Base-by-base conservation (phyloP, 2,113 vertebrate species). In the Psammodynastes pulverulentus region DNA sequence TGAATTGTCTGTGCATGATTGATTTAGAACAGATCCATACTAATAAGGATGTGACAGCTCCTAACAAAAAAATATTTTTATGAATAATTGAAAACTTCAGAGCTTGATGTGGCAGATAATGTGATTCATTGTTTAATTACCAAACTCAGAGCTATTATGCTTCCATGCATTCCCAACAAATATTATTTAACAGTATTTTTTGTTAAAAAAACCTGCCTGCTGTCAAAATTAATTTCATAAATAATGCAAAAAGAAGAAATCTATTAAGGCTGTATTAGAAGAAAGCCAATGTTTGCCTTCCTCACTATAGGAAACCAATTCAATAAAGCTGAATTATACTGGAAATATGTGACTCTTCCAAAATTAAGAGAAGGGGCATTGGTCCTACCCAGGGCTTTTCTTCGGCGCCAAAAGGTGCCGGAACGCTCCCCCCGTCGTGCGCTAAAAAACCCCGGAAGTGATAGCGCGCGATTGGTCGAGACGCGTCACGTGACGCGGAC, bases 31-130 rank as follows among this genome's bases (percentile, higher is more conserved):
- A 97, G 94, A 96, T 96, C 95, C 97, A 97, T 97, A 97, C 96
- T 98, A 98, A 98, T 98, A 97, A 98, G 98, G 94, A 93, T 52
- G 90, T 93, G 93, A 72, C 95, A 89, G 90, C 93, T 94, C 94
- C 94, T 93, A 97, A 97, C 94, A 97, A 98, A 97, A 97, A 97
- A 89, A 96, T 94, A 95, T 93, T 96, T 97, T 95, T 86, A 23
- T 96, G 94, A 97, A 98, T 97, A 97, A 97, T 95, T 97, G 93
- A 97, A 95, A 95, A 95, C 91, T 94, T 87, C 92, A 96, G 93
- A 95, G 93, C 91, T 58, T 87, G 46, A 92, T 94, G 92, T 95
- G 92, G 93, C 96, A 96, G 95, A 96, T 95, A 97, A 96, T 89
- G 58, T 53, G 87, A 95, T 93, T 94, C 93, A 91, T 39, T 95